Evolutionary conservation across 2,797 vertebrate species (phyloP), one percentile per base, ranked within the genome.

Genomic region (Staurois parvus): DNA sequence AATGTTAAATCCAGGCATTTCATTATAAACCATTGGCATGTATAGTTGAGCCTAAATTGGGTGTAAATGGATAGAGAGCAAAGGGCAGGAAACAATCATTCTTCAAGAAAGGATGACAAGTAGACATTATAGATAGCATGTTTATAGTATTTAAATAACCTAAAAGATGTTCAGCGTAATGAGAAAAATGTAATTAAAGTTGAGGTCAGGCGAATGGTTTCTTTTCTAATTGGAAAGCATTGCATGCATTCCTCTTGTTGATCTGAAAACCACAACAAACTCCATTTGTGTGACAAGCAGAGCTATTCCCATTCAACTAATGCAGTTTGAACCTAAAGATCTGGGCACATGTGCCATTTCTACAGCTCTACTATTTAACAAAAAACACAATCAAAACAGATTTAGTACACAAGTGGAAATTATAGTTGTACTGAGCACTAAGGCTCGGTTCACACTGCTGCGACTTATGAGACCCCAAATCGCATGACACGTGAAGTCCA

Each of bases 31-130:
- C 10, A 9, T 13, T 66, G 26, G 64, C 64, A 66, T 66, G 26
- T 4, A 29, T 29, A 66, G 28, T 66, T 66, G 2, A 66, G 64
- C 64, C 28, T 66, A 66, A 26, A 26, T 29, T 66, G 3, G 28
- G 64, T 66, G 28, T 66, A 66, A 66, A 66, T 66, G 64, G 52
- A 59, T 59, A 19, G 52, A 59, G 52, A 66, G 64, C 64, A 66
- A 66, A 66, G 64, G 64, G 64, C 26, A 66, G 26, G 64, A 66
- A n/a, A 24, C 26, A 66, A 29, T 29, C n/a, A 29, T 66, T 66
- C 64, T 66, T 66, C 64, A 66, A 28, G 64, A 29, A 29, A 66
- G 29, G 64, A 26, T 66, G 64, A 2, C 64, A 66, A 26, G n/a
- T 29, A 66, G 64, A 29, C 28, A 66, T 28, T 66, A 66, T 12